Evolutionary conservation across 1,140 invertebrate species (phyloP).

Genomic region (Drosophila ananassae): DNA sequence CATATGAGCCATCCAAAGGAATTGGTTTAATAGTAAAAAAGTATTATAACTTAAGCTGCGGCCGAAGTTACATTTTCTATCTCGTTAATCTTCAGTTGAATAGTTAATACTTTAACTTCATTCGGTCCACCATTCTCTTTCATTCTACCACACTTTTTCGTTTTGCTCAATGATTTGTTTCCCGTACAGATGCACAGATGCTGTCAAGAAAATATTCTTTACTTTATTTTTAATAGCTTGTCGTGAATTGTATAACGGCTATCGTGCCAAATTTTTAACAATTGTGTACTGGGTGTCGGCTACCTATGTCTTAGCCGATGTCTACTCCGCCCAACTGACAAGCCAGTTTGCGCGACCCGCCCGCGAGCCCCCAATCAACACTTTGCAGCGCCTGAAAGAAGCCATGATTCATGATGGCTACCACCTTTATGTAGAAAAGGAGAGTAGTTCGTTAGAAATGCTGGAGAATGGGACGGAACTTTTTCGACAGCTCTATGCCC

Average conservation of each 20-base stretch:
- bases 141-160: too few relatives aligned
- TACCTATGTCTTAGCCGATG: slow-evolving; percentile 89
- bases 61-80: neutral
- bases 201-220: neutral
- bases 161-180: too few relatives aligned
- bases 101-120: neutral
- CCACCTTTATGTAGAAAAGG: slow-evolving; percentile 87
- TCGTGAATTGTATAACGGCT: slow-evolving; percentile 85
- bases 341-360: slow-evolving; percentile 88
- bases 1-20: neutral
- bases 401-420: slow-evolving; percentile 87
- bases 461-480: slow-evolving; percentile 91
- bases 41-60: neutral
- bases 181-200: too few relatives aligned
- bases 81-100: neutral
- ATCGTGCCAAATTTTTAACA: slow-evolving; percentile 87
- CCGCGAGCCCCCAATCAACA: slow-evolving; percentile 87
- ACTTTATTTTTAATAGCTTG: slow-evolving; percentile 46
- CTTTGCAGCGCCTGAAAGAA: slow-evolving; percentile 86
- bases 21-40: too few relatives aligned
- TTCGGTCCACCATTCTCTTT: too few relatives aligned
- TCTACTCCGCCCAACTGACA: slow-evolving; percentile 90
- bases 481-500: slow-evolving; percentile 87
- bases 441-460: slow-evolving; percentile 88
- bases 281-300: slow-evolving; percentile 87